phyloP scores from a whole-genome alignment of 2,113 vertebrate genomes.

The Ceyx melanurus region DNA sequence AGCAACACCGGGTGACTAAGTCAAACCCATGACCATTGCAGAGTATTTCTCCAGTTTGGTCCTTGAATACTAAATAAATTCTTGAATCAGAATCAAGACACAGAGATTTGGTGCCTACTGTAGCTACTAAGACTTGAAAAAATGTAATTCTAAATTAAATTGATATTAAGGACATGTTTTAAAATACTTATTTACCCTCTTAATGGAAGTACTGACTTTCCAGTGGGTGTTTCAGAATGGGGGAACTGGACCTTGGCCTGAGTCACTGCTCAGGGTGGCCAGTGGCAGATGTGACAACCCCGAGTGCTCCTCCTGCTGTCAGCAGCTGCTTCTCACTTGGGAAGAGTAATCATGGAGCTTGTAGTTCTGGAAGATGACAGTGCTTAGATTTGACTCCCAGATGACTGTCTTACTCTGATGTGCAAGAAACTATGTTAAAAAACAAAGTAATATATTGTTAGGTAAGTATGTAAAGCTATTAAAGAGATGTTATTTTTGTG shows the following conservation, averaged over 20 bases:
- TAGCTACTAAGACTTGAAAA: neutral
- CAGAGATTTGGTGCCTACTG: neutral
- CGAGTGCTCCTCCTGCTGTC: constrained; percentile 64
- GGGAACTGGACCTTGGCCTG: neutral
- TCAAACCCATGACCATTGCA: neutral
- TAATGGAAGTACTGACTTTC: neutral
- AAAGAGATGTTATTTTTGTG: neutral
- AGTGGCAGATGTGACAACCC: neutral
- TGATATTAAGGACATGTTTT: neutral
- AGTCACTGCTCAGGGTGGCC: neutral
- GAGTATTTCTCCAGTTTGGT: neutral
- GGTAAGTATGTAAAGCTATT: neutral
- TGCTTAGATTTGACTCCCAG: neutral
- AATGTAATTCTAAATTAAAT: neutral
- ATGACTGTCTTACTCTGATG: neutral
- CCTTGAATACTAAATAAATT: neutral
- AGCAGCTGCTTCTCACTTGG: neutral
- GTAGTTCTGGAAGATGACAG: neutral
- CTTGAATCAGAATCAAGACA: neutral
- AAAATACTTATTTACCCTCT: neutral
- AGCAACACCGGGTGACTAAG: neutral
- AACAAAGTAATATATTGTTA: neutral
- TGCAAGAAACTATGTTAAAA: neutral
- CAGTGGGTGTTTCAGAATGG: neutral
- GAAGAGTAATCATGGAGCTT: neutral